Evolutionary conservation across 2,113 vertebrate genomes (phyloP).

Genomic region (Chaenocephalus aceratus): DNA sequence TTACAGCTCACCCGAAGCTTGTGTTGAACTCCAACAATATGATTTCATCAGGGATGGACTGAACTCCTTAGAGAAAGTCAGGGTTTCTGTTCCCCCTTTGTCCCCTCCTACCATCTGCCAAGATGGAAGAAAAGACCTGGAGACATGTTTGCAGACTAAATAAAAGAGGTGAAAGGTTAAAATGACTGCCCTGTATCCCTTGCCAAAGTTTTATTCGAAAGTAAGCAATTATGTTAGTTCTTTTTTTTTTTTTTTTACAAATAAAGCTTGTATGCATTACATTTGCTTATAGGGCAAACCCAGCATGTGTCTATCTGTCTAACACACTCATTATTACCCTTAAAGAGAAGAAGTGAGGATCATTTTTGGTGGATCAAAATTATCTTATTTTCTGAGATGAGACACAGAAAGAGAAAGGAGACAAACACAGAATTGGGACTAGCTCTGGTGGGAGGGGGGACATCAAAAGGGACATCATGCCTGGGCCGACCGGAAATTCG

Average conservation of each 20-base stretch:
- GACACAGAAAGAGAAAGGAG: too few species aligned
- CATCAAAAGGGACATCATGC: conserved; percentile 40
- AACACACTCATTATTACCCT: not conserved
- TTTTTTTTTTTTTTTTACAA: conserved; percentile 7
- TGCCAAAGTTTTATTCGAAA: conserved; percentile 1
- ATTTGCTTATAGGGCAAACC: not conserved
- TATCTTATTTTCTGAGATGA: too few species aligned
- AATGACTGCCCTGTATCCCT: not conserved
- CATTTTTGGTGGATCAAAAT: not conserved
- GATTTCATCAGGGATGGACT: not conserved
- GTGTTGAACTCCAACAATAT: conserved; percentile 18
- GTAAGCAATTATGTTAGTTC: not conserved
- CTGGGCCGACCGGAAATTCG: conserved; percentile 43
- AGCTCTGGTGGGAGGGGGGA: too few species aligned
- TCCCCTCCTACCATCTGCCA: not conserved
- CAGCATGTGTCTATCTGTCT: not conserved
- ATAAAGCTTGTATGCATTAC: not conserved
- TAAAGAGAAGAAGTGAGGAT: not conserved
- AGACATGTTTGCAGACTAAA: not conserved
- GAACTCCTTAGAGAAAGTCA: not conserved
- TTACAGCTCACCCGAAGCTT: conserved; percentile 20
- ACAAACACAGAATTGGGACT: too few species aligned
- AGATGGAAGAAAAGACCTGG: not conserved
- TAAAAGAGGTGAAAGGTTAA: not conserved
- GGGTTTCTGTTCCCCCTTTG: not conserved